phyloP scores from a whole-genome alignment of 1,140 invertebrate species.

The Helicorthomorpha holstii region DNA sequence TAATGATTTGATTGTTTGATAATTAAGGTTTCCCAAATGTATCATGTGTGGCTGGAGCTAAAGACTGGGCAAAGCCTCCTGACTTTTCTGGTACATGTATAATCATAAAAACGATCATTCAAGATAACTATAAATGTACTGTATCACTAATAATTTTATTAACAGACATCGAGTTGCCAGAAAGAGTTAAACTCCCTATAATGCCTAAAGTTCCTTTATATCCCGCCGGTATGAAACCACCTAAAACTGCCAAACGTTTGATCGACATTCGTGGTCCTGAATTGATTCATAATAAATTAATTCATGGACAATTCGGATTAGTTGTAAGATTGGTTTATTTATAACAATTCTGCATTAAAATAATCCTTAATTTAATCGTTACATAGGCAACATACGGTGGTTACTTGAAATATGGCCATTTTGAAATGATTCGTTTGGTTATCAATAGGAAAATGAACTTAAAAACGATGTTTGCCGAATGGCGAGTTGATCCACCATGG shows the following conservation, averaged over 20 bases:
- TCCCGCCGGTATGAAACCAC: slow-evolving; percentile 38
- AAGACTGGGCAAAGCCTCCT: too few relatives aligned
- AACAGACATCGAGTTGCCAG: slow-evolving; percentile 49
- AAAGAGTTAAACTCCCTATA: slow-evolving; percentile 44
- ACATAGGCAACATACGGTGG: slow-evolving; percentile 60
- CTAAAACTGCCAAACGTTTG: slow-evolving; percentile 39
- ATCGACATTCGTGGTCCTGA: slow-evolving; percentile 79
- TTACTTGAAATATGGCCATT: slow-evolving; percentile 54
- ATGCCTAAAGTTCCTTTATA: slow-evolving; percentile 52
- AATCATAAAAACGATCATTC: too few relatives aligned
- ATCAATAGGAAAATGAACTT: slow-evolving; percentile 57
- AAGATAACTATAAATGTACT: too few relatives aligned
- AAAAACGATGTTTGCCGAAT: slow-evolving; percentile 77
- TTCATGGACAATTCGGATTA: slow-evolving; percentile 81
- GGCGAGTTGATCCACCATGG: slow-evolving; percentile 88
- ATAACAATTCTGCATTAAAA: not conserved
- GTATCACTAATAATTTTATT: too few relatives aligned
- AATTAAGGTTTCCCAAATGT: too few relatives aligned
- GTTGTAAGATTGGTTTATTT: slow-evolving; percentile 38
- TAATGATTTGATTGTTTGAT: too few relatives aligned
- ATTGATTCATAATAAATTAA: slow-evolving; percentile 55
- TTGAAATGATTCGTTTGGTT: slow-evolving; percentile 69
- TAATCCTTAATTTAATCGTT: slow-evolving; percentile 6
- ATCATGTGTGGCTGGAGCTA: too few relatives aligned
- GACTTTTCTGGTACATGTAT: too few relatives aligned